Evolutionary conservation across 2,113 vertebrate species (phyloP).

Genomic region (Thymallus thymallus): DNA sequence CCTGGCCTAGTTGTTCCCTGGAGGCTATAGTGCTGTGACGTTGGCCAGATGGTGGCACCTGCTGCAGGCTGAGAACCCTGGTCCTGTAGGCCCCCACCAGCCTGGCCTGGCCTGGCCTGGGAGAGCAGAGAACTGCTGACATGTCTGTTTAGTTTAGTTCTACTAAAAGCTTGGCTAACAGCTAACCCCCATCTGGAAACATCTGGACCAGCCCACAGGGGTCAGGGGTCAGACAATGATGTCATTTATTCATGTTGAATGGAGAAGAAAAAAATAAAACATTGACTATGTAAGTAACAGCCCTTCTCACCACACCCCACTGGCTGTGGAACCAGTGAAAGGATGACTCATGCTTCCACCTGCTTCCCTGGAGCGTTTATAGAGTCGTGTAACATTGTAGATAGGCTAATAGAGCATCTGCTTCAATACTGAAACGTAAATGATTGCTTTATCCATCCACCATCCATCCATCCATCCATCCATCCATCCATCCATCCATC

Average conservation of each 20-base stretch:
- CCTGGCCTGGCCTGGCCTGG: background rate
- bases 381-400: too few relatives aligned
- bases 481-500: too few relatives aligned
- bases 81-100: background rate
- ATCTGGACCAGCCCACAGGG: constrained; percentile 57
- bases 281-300: background rate
- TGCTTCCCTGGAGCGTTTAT: too few relatives aligned
- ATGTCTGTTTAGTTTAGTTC: constrained; percentile 39
- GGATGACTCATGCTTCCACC: too few relatives aligned
- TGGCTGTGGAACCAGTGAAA: background rate
- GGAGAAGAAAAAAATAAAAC: constrained; percentile 18
- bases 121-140: constrained; percentile 16
- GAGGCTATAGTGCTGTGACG: constrained; percentile 28
- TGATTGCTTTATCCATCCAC: background rate
- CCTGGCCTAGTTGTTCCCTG: background rate
- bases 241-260: constrained; percentile 62
- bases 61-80: constrained; percentile 26
- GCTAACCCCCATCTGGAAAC: constrained; percentile 30
- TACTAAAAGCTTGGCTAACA: constrained; percentile 19
- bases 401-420: too few relatives aligned
- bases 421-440: background rate
- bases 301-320: background rate
- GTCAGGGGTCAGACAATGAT: constrained; percentile 59
- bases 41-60: constrained; percentile 46
- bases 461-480: too few relatives aligned